Percentiles rank a stretch among this genome's conserved stretches.
Conservation (phyloP, 1,140 invertebrate genomes). For the Drosophila lini region DNA sequence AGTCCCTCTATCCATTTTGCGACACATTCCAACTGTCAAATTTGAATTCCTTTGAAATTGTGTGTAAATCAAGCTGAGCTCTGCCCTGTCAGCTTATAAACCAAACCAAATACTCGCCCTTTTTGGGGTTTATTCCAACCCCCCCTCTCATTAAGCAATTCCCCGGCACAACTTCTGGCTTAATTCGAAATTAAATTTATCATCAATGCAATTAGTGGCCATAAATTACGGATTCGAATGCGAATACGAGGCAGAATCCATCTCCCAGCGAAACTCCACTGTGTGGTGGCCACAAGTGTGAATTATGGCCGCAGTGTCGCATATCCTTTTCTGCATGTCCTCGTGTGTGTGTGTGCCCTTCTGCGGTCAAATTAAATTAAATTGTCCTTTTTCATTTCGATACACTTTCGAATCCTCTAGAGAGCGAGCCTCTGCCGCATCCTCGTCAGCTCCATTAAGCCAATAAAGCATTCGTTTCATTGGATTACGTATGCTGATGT, state of each 20-base stretch:
- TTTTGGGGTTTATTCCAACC: background rate
- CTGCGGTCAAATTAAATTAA: slow-evolving; percentile 79
- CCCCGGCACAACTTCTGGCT: slow-evolving; percentile 25
- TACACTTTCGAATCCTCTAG: slow-evolving; percentile 74
- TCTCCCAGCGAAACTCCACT: slow-evolving; percentile 7
- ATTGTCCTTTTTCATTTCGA: slow-evolving; percentile 82
- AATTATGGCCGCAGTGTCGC: slow-evolving; percentile 65
- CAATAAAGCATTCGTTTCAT: slow-evolving; percentile 83
- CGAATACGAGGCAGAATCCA: slow-evolving; percentile 8
- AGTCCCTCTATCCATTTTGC: too few relatives aligned
- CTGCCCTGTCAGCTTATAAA: slow-evolving; percentile 41
- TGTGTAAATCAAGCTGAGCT: slow-evolving; percentile 74
- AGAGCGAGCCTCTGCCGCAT: slow-evolving; percentile 42
- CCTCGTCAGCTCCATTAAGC: slow-evolving; percentile 75
- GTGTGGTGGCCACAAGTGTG: slow-evolving; percentile 74
- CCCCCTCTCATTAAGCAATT: slow-evolving; percentile 15
- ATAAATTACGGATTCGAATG: slow-evolving; percentile 62
- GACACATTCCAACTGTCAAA: slow-evolving; percentile 17
- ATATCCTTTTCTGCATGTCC: slow-evolving; percentile 52
- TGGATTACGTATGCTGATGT: slow-evolving; percentile 81
- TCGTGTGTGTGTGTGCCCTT: slow-evolving; percentile 44
- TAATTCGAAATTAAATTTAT: slow-evolving; percentile 82
- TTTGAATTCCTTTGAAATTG: slow-evolving; percentile 17
- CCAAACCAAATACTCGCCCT: background rate
- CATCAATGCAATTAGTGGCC: slow-evolving; percentile 74